phyloP scores from a whole-genome alignment of 2,888 invertebrate genomes.

The Lampropteryx suffumata region DNA sequence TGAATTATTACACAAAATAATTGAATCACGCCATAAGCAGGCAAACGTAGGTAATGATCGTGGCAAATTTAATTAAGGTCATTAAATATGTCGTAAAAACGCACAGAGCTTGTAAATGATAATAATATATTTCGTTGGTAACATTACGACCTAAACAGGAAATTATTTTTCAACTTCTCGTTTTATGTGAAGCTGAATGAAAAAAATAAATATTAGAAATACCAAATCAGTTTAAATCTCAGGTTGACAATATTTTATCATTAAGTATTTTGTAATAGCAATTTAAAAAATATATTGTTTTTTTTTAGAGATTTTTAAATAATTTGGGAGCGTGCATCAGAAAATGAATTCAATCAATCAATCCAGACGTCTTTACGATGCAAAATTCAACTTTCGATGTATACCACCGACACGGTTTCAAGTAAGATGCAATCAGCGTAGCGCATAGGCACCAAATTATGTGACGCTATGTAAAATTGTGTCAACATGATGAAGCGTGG shows the following conservation, averaged over 20 bases:
- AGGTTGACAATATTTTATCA: too few relatives aligned
- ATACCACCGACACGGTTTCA: conserved; percentile 39
- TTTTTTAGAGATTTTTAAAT: too few relatives aligned
- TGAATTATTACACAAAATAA: conserved; percentile 33
- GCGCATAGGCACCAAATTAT: conserved; percentile 51
- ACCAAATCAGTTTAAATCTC: too few relatives aligned
- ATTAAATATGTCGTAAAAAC: conserved; percentile 36
- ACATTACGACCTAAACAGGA: conserved; percentile 7
- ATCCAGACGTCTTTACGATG: conserved; percentile 34
- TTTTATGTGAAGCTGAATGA: background rate
- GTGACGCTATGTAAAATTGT: conserved; percentile 75
- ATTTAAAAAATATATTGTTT: too few relatives aligned
- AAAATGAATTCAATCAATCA: conserved; percentile 21
- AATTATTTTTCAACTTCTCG: conserved; percentile 11
- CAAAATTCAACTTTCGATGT: conserved; percentile 35
- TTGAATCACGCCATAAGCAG: conserved; percentile 33
- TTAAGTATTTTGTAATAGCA: too few relatives aligned
- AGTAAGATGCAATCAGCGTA: conserved; percentile 55
- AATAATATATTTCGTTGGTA: conserved; percentile 23
- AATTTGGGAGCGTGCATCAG: background rate
- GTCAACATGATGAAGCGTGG: conserved; percentile 68
- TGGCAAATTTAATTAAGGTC: conserved; percentile 34
- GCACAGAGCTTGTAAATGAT: conserved; percentile 24
- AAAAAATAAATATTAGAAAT: conserved; percentile 5
- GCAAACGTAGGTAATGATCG: conserved; percentile 30